phyloP scores from a whole-genome alignment of 2,888 invertebrate genomes.

The Catocala fraxini region DNA sequence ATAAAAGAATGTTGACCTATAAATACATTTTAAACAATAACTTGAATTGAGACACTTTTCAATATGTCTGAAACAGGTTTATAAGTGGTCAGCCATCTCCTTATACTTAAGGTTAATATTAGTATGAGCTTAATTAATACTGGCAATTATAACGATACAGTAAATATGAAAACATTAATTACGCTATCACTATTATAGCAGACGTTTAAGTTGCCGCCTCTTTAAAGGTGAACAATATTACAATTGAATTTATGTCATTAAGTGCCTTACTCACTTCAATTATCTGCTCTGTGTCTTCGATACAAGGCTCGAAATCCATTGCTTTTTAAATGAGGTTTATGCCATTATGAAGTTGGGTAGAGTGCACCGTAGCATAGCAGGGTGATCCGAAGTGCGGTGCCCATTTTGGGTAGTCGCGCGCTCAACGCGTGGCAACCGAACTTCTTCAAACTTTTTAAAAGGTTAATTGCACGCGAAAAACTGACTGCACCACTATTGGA shows the following conservation, averaged over 20 bases:
- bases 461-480: slow-evolving; percentile 79
- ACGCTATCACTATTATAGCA: slow-evolving; percentile 36
- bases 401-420: slow-evolving; percentile 75
- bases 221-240: slow-evolving; percentile 41
- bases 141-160: slow-evolving; percentile 10
- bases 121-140: slow-evolving; percentile 2
- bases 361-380: slow-evolving; percentile 41
- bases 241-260: slow-evolving; percentile 44
- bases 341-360: slow-evolving; percentile 29
- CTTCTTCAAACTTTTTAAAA: slow-evolving; percentile 69
- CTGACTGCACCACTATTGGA: slow-evolving; percentile 65
- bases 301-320: slow-evolving; percentile 27
- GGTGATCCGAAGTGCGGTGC: slow-evolving; percentile 44
- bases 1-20: too few relatives aligned
- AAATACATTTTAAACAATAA: background rate
- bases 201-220: slow-evolving; percentile 35
- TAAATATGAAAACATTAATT: slow-evolving; percentile 44
- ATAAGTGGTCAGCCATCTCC: background rate
- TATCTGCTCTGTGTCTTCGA: slow-evolving; percentile 22
- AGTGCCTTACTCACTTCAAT: slow-evolving; percentile 20
- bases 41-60: background rate
- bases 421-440: slow-evolving; percentile 75
- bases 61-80: background rate
- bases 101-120: slow-evolving; percentile 5
- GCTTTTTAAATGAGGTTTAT: slow-evolving; percentile 22